phyloP scores from a whole-genome alignment of 2,113 vertebrate species.

The Etheostoma spectabile region DNA sequence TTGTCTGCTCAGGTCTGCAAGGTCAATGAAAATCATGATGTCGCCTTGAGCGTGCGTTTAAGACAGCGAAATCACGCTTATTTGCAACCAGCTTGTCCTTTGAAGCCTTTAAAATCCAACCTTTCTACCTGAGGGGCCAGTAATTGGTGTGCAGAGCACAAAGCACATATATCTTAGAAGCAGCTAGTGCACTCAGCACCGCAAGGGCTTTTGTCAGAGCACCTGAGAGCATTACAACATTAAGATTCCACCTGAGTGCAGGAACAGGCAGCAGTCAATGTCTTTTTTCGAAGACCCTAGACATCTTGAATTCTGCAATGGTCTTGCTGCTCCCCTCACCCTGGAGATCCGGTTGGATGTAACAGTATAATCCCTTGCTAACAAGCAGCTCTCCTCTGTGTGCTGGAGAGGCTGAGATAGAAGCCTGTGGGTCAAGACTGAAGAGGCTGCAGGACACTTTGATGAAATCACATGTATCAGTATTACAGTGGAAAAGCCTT shows the following conservation, averaged over 20 bases:
- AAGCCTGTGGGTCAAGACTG: slow-evolving; percentile 19
- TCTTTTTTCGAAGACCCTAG: background rate
- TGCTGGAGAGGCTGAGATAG: slow-evolving; percentile 32
- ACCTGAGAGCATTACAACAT: slow-evolving; percentile 52
- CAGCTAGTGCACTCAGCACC: slow-evolving; percentile 28
- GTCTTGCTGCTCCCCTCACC: slow-evolving; percentile 13
- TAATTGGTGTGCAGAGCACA: slow-evolving; percentile 65
- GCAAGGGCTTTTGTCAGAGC: slow-evolving; percentile 36
- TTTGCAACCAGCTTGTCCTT: slow-evolving; percentile 51
- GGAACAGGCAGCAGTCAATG: slow-evolving; percentile 40
- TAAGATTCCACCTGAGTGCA: slow-evolving; percentile 60
- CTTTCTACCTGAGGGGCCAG: slow-evolving; percentile 49
- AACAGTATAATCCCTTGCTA: slow-evolving; percentile 28
- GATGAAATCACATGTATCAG: slow-evolving; percentile 46
- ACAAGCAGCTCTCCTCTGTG: slow-evolving; percentile 27
- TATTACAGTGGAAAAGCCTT: slow-evolving; percentile 1
- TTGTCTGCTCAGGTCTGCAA: slow-evolving; percentile 38
- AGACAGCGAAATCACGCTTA: slow-evolving; percentile 24
- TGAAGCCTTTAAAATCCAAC: slow-evolving; percentile 54
- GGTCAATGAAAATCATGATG: slow-evolving; percentile 49
- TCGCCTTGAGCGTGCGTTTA: slow-evolving; percentile 22
- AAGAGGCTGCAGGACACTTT: slow-evolving; percentile 32
- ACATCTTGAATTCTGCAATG: slow-evolving; percentile 37
- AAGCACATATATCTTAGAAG: slow-evolving; percentile 43
- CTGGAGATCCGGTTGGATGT: slow-evolving; percentile 20